Base-by-base conservation (phyloP, 2,888 invertebrate genomes). In the Drosophila vallismaia region DNA sequence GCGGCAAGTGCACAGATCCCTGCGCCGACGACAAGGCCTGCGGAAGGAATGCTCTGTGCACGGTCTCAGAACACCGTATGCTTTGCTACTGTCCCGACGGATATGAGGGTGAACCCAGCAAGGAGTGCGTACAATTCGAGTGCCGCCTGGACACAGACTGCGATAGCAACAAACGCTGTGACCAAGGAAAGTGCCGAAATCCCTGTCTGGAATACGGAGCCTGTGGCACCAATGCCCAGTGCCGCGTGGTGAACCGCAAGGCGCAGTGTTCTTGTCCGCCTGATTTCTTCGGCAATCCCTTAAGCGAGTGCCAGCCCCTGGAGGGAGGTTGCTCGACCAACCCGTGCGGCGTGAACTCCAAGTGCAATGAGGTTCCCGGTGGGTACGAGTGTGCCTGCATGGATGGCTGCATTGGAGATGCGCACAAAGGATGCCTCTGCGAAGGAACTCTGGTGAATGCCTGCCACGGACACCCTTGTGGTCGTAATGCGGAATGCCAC, bases 81-180 rank as follows among this genome's bases (percentile, higher is more conserved):
- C 94, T 97, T 3, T 98, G 98, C 89, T 93, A 96, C 64, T 98
- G 98, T 88, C 96, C 97, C 0, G 96, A 96, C 86, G 97, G 97
- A 12, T 96, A 93, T 88, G 95, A 95, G 76, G 97, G 97, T 0
- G 96, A 97, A 88, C 96, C 97, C 0, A 94, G 93, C 63, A 94
- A 94, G 74, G 94, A 94, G 85, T 97, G 97, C 84, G 94, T 94
- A 70, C 93, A 95, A 71, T 95, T 95, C 74, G 96, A 97, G 92
- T 97, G 97, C 82, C 93, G 94, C 57, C 92, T 93, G 51, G 95
- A 96, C 88, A 93, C 93, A 7, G 97, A 97, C 83, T 97, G 97
- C 88, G 95, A 95, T 55, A 86, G 93, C 1, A 95, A 94, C 81
- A 96, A 97, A 91, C 93, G 94, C 74, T 97, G 97, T 88, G 94